Base-by-base conservation (phyloP, 2,113 vertebrate genomes). In the Psophia crepitans region DNA sequence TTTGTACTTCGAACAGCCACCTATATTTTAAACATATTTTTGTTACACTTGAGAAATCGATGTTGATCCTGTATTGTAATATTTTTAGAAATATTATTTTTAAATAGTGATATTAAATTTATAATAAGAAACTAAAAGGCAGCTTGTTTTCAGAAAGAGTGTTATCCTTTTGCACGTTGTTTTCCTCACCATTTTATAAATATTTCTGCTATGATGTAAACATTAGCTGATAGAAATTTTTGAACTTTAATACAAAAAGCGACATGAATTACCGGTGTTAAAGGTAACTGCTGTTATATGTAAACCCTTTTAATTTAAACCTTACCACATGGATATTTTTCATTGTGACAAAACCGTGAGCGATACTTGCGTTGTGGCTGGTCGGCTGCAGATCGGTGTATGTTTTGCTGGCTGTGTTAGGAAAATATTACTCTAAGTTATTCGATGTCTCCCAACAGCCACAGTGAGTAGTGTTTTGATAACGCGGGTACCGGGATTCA, bases 21-120 rank as follows among this genome's bases (percentile, higher is more conserved):
- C 97, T 98, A 95, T 97, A 98, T 98, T 98, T 98, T 97, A 95
- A 96, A 97, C 37, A 23, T 98, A 98, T 98, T 98, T 98, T 98
- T 98, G 80, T 98, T 98, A 98, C 84, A 92, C 95, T 94, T 83
- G 96, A 97, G 96, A 94, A 98, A 97, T 71, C 26, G 30, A 94
- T 97, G 95, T 97, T 95, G 93, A 96, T 95, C 97, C 95, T 98
- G 96, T 97, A 98, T 98, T 98, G 98, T 98, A 97, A 95, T 98
- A 98, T 98, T 98, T 98, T 97, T 98, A 96, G 97, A 98, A 96
- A 98, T 90, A 87, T 35, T 98, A 98, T 98, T 98, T 98, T 98
- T 95, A 97, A 98, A 97, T 84, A 93, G 97, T 51, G 70, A 91
- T 94, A 84, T 30, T 90, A 68, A 76, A 64, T 98, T 98, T 98